These are phyloP conservation scores for Litoditis marina DNA, from an alignment of 2,888 invertebrate genomes.

Conservation along the genomic window DNA sequence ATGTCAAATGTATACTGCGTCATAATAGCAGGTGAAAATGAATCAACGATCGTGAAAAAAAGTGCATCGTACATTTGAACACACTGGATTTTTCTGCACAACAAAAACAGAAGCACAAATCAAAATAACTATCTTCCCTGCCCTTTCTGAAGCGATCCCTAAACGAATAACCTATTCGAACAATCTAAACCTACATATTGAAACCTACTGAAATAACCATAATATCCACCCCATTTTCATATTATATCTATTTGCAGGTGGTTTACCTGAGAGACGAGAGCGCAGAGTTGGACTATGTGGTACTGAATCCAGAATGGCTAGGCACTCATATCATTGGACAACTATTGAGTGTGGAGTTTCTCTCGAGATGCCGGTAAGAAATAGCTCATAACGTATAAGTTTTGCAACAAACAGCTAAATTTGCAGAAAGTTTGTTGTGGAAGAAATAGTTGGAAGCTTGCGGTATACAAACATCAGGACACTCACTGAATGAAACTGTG, in stretches of 20 bases:
- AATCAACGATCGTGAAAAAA: too few species aligned
- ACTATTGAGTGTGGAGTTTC: constrained; percentile 67
- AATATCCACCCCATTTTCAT: too few species aligned
- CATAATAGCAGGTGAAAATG: background rate
- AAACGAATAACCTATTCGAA: background rate
- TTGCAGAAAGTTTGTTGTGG: too few species aligned
- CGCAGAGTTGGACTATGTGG: constrained; percentile 68
- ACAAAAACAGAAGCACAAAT: too few species aligned
- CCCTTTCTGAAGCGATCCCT: too few species aligned
- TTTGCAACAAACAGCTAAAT: background rate
- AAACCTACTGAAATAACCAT: too few species aligned
- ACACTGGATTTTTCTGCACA: too few species aligned
- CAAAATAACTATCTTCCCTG: background rate
- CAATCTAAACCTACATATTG: background rate
- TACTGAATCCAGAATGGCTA: constrained; percentile 72
- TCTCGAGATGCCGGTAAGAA: constrained; percentile 65
- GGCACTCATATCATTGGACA: constrained; percentile 72
- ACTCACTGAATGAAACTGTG: too few species aligned
- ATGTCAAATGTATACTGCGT: background rate
- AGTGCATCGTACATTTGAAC: too few species aligned
- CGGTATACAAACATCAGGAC: too few species aligned
- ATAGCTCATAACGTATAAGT: background rate
- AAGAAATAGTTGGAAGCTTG: too few species aligned
- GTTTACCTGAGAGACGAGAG: constrained; percentile 68
- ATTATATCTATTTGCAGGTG: constrained; percentile 64